phyloP scores from a whole-genome alignment of 2,797 vertebrate species.

The Vipera latastei region DNA sequence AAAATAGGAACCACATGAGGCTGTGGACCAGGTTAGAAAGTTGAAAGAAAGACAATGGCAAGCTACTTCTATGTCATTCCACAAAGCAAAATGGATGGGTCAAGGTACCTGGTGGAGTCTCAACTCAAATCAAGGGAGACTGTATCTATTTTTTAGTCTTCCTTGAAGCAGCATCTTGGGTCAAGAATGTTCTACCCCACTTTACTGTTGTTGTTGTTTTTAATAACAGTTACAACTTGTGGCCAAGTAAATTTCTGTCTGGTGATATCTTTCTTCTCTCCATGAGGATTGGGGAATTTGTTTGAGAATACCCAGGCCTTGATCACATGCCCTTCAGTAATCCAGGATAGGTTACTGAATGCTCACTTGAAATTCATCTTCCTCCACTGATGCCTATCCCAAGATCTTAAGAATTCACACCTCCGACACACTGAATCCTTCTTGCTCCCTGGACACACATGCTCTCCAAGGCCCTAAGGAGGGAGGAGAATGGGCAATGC shows the following conservation, averaged over 20 bases:
- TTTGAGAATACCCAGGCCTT: not conserved
- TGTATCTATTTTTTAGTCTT: not conserved
- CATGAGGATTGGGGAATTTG: not conserved
- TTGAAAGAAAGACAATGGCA: not conserved
- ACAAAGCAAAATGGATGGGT: not conserved
- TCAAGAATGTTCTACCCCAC: not conserved
- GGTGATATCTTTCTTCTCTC: not conserved
- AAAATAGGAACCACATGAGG: not conserved
- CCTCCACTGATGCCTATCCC: not conserved
- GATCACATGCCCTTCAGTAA: not conserved
- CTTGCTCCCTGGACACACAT: conserved; percentile 2
- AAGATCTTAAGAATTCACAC: conserved; percentile 29
- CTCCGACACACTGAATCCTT: conserved; percentile 1
- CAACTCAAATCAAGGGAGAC: not conserved
- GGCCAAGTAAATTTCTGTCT: not conserved
- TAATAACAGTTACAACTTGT: not conserved
- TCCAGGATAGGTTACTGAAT: not conserved
- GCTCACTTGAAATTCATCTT: not conserved
- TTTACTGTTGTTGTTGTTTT: rapidly evolving
- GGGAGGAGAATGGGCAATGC: not conserved
- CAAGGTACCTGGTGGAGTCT: not conserved
- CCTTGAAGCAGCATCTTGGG: not conserved
- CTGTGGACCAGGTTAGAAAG: not conserved
- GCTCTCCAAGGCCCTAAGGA: conserved; percentile 13
- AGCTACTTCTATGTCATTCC: not conserved